A percentile compares a stretch with the other conserved stretches of the same genome.
phyloP scores from a whole-genome alignment of 2,797 vertebrate species.

The Aratinga solstitialis region DNA sequence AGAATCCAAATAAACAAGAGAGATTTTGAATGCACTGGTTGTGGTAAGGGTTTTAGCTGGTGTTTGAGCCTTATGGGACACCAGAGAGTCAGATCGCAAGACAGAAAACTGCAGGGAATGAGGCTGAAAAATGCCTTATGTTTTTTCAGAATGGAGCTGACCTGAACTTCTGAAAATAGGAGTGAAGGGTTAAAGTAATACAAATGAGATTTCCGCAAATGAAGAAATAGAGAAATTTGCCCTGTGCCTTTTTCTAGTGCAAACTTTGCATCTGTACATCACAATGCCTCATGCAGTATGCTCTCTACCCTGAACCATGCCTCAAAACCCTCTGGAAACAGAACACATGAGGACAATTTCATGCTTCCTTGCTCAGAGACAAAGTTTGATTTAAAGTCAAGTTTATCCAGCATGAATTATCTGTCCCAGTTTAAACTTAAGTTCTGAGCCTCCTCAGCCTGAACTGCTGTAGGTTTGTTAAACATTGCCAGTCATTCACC shows the following conservation, averaged over 20 bases:
- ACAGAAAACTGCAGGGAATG: neutral
- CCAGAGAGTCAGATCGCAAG: neutral
- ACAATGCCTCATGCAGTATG: neutral
- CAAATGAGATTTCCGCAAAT: neutral
- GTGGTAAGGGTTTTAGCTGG: neutral
- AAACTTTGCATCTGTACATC: neutral
- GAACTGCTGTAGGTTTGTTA: neutral
- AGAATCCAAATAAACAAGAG: neutral
- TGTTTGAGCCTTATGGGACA: neutral
- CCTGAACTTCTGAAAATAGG: neutral
- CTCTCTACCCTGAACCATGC: neutral
- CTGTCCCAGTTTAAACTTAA: neutral
- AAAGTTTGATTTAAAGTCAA: slow-evolving; percentile 1
- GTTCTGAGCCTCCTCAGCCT: neutral
- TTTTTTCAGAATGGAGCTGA: neutral
- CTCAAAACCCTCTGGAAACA: neutral
- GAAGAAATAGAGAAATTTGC: neutral
- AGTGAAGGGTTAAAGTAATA: neutral
- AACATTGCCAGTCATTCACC: neutral
- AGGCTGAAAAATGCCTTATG: neutral
- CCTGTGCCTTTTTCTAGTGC: neutral
- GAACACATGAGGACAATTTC: neutral
- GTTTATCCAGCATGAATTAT: neutral
- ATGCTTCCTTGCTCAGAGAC: neutral
- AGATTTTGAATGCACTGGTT: neutral